phyloP scores from a whole-genome alignment of 2,113 vertebrate genomes.

The Hippocampus abdominalis region DNA sequence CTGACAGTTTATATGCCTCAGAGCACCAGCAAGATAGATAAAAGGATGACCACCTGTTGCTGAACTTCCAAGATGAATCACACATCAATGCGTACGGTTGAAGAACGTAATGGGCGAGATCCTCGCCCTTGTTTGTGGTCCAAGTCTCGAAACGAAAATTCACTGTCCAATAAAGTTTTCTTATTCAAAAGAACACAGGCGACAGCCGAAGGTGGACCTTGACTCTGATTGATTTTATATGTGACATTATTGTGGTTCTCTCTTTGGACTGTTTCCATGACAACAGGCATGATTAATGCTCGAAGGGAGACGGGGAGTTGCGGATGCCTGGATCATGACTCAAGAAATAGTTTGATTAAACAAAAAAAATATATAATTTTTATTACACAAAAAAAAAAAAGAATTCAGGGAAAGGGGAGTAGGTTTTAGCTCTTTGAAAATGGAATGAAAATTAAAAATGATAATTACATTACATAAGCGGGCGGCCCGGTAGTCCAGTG shows the following conservation, averaged over 20 bases:
- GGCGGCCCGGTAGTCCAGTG: no score
- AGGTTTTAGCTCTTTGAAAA: no score
- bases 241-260: not conserved
- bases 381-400: no score
- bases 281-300: slow-evolving; percentile 14
- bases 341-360: not conserved
- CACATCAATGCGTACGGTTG: not conserved
- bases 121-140: not conserved
- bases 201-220: slow-evolving; percentile 7
- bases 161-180: not conserved
- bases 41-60: slow-evolving; percentile 7
- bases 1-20: slow-evolving; percentile 11
- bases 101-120: not conserved
- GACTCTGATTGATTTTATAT: slow-evolving; percentile 14
- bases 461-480: no score
- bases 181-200: not conserved
- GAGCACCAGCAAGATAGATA: slow-evolving; percentile 7
- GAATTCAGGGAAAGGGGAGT: no score
- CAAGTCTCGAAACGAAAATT: not conserved
- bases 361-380: not conserved
- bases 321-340: slow-evolving; percentile 3
- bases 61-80: not conserved
- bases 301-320: not conserved
- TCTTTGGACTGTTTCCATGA: slow-evolving; percentile 29
- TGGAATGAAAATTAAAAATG: no score